Evolutionary conservation across 2,888 invertebrate genomes (phyloP), one percentile per base, ranked within the genome.

Genomic region (Meliscaeva auricollis): DNA sequence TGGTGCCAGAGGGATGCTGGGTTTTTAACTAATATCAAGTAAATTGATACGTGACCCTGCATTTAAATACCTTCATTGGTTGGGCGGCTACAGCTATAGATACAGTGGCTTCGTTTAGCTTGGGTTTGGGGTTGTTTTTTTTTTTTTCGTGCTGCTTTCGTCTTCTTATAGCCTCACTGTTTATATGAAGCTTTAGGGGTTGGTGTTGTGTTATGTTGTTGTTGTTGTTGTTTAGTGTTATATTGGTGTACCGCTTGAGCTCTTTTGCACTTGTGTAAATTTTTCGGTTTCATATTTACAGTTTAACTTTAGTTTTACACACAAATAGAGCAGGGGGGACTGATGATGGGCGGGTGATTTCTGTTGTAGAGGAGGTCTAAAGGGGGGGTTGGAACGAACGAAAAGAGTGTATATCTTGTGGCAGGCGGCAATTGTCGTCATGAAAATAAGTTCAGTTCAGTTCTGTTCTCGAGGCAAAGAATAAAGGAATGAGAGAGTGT

Each of bases 21-120:
- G 88, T 87, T 89, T 88, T 90, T 89, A 89, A 90, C 90, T 90
- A 90, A 90, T 90, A 90, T 89, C 89, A 89, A 90, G 90, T 90
- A 90, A 90, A 90, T 90, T 90, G 90, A 90, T 90, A 90, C 90
- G 90, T 90, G 90, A 90, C 90, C 90, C 90, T 89, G 90, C 90
- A 90, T 90, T 90, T 90, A 90, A 90, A 90, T 90, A 89, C 90
- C 89, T 89, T 90, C 89, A 90, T 90, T 90, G 90, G 88, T 88
- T 88, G 88, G 81, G 87, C 82, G 58, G 32, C 38, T 64, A 38
- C 30, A 30, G 54, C 46, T 26, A n/a, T n/a, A 50, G 26, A 44
- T 60, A 26, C 3, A 32, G 9, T 26, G 30, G 20, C 74, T 44
- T 54, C 32, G 54, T 41, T 52, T 64, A 38, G 75, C 22, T 38